Evolutionary conservation across 1,140 invertebrate genomes (phyloP).

Genomic region (Danaus melanippus): DNA sequence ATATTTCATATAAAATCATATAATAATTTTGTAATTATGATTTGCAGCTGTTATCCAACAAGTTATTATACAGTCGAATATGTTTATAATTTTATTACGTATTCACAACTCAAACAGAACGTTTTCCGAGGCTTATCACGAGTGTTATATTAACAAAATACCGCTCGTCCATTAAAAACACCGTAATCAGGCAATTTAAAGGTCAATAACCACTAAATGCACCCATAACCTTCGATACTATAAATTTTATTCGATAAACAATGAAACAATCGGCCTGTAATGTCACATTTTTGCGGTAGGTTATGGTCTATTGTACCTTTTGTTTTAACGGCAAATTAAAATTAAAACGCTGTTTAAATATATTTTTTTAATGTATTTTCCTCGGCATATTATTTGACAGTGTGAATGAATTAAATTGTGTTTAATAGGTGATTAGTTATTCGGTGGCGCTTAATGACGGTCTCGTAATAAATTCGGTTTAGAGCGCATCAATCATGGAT

Average conservation of each 20-base stretch:
- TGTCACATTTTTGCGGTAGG: conserved; percentile 58
- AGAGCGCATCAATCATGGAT: conserved; percentile 58
- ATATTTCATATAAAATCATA: too few species aligned
- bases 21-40: too few species aligned
- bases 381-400: conserved; percentile 63
- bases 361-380: conserved; percentile 49
- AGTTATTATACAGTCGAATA: not conserved
- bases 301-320: conserved; percentile 52
- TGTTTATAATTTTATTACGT: conserved; percentile 1
- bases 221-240: conserved; percentile 50
- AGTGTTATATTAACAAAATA: conserved; percentile 39
- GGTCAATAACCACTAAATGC: conserved; percentile 48
- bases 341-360: too few species aligned
- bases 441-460: conserved; percentile 50
- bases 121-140: too few species aligned
- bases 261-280: conserved; percentile 60
- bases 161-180: conserved; percentile 48
- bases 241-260: conserved; percentile 66
- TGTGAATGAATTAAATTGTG: conserved; percentile 61
- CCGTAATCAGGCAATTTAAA: conserved; percentile 57
- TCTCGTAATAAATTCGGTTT: conserved; percentile 60
- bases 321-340: conserved; percentile 29
- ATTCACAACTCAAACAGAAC: too few species aligned
- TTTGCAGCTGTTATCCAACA: too few species aligned
- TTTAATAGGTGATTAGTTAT: conserved; percentile 65